Evolutionary conservation across 1,140 invertebrate species (phyloP).

Genomic region (Halyomorpha halys): DNA sequence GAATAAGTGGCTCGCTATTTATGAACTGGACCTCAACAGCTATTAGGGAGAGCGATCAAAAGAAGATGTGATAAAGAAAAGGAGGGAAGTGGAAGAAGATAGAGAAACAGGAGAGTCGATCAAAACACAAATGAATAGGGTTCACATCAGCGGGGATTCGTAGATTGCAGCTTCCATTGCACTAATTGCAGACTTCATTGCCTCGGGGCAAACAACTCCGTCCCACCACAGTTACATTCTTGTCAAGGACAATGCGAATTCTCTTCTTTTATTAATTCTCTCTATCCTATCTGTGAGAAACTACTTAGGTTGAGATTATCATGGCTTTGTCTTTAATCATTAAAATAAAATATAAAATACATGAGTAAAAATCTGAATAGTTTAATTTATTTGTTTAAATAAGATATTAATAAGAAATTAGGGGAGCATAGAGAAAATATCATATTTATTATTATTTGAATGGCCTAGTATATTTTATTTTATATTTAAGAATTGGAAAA

Average conservation of each 20-base stretch:
- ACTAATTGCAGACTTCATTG: constrained; percentile 6
- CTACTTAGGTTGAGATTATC: too few relatives aligned
- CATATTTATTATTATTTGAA: too few relatives aligned
- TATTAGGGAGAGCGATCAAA: constrained; percentile 13
- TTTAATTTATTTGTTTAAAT: too few relatives aligned
- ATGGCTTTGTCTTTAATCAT: too few relatives aligned
- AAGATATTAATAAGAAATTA: too few relatives aligned
- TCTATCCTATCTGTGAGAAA: neutral
- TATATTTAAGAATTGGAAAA: too few relatives aligned
- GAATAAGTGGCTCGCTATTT: too few relatives aligned
- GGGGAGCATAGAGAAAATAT: too few relatives aligned
- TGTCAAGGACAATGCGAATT: neutral
- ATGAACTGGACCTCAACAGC: neutral
- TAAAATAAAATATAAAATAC: too few relatives aligned
- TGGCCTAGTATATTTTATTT: too few relatives aligned
- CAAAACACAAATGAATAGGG: constrained; percentile 7
- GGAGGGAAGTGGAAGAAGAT: neutral
- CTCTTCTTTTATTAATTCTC: neutral
- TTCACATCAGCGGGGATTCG: constrained; percentile 10
- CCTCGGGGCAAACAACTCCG: neutral
- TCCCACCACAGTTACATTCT: neutral
- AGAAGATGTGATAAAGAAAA: neutral
- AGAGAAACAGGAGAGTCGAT: neutral
- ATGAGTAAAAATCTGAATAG: too few relatives aligned
- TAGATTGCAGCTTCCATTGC: constrained; percentile 14